Base-by-base conservation (phyloP, 2,797 vertebrate genomes). In the Sebastes nivosus region DNA sequence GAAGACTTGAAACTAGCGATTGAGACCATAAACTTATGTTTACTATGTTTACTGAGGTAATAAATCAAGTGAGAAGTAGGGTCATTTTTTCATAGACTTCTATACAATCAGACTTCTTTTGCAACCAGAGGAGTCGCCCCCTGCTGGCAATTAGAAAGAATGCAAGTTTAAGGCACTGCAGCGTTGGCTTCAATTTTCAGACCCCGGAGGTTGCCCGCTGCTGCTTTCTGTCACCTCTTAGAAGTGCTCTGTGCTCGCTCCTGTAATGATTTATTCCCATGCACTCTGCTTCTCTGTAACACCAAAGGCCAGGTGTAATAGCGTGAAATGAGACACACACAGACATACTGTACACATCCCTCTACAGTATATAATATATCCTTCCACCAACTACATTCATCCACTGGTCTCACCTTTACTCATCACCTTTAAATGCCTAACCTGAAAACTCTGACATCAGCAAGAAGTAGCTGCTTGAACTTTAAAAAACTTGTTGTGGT, bases 231-330 rank as follows among this genome's bases (percentile, higher is more conserved):
- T 57, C 67, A 60, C 8, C 16, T 77, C 29, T 29, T 30, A 20
- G 32, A 61, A 25, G 24, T 12, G 25, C 63, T 81, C n/a, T 55
- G 7, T 63, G 20, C 76, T 59, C 27, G 65, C 42, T 54, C n/a
- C 22, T 64, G 4, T 30, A n/a, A 63, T 61, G 55, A 78, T 77
- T 78, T 58, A 68, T 71, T 77, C 52, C 36, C 29, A 42, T 77
- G 25, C 54, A 36, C 75, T 67, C 14, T 27, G 54, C 32, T 63
- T 54, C 66, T 52, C 67, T 42, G 16, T 58, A 77, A 55, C 82
- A 87, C 71, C 63, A 84, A 90, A 92, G 80, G 87, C 81, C 85
- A 90, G 83, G 81, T 87, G 69, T 52, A 52, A 52, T 75, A 78
- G 85, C 79, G 77, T 89, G 81, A 92, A 90, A 92, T 88, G 63